Evolutionary conservation across 2,888 invertebrate genomes (phyloP).

Genomic region (Apomyelois bistriatella): DNA sequence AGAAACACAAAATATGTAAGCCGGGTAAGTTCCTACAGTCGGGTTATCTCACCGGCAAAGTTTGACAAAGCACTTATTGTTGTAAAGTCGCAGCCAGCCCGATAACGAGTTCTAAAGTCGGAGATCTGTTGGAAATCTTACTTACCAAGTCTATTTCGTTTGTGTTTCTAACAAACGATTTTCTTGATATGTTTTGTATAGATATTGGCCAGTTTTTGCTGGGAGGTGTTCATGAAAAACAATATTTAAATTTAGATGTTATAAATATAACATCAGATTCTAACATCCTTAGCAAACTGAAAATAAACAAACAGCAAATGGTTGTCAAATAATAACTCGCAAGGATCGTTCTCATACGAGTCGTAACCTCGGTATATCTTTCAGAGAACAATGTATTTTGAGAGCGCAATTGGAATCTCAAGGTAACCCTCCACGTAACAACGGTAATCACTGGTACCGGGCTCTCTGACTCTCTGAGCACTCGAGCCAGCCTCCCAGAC

Average conservation of each 20-base stretch:
- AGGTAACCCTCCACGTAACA: background rate
- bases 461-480: background rate
- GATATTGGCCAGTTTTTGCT: background rate
- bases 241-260: too few relatives aligned
- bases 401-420: background rate
- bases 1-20: slow-evolving; percentile 44
- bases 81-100: slow-evolving; percentile 10
- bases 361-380: background rate
- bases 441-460: background rate
- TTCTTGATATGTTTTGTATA: background rate
- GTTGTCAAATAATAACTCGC: background rate
- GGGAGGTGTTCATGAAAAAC: too few relatives aligned
- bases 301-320: background rate
- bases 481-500: background rate
- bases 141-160: slow-evolving; percentile 5
- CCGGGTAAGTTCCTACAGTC: slow-evolving; percentile 11
- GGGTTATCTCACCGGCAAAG: slow-evolving; percentile 47
- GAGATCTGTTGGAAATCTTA: slow-evolving; percentile 6
- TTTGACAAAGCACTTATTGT: slow-evolving; percentile 29
- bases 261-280: too few relatives aligned
- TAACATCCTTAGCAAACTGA: background rate
- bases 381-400: background rate
- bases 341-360: background rate
- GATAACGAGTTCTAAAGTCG: slow-evolving; percentile 16
- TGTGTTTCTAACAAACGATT: slow-evolving; percentile 1